These are phyloP conservation scores for Noctua janthe DNA, from an alignment of 2,888 invertebrate species.

Conservation along the genomic window DNA sequence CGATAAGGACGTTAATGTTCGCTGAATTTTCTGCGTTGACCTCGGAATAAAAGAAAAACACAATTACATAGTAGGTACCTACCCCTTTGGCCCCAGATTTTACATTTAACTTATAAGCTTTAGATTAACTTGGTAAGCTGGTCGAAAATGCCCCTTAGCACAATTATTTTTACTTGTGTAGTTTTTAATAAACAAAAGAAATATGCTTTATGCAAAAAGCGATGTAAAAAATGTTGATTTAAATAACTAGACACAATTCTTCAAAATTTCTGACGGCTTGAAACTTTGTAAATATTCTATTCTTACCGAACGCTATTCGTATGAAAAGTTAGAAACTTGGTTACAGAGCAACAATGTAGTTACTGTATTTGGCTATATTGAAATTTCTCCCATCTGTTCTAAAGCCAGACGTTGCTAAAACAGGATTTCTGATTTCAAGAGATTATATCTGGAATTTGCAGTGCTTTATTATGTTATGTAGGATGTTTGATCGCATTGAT, in stretches of 20 bases:
- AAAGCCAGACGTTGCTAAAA: slow-evolving; percentile 16
- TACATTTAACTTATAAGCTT: background rate
- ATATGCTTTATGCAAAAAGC: background rate
- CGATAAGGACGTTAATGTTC: slow-evolving; percentile 48
- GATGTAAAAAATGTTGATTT: background rate
- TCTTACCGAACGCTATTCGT: background rate
- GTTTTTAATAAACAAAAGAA: background rate
- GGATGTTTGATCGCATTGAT: background rate
- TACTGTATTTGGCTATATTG: slow-evolving; percentile 34
- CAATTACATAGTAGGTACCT: background rate
- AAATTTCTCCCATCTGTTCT: slow-evolving; percentile 24
- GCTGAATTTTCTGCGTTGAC: slow-evolving; percentile 12
- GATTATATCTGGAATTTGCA: background rate
- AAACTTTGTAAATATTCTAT: slow-evolving; percentile 40
- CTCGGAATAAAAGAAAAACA: slow-evolving; percentile 9
- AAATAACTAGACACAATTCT: background rate
- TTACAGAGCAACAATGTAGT: slow-evolving; percentile 39
- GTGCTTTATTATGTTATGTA: background rate
- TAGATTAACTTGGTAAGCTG: background rate
- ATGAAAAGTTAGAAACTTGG: slow-evolving; percentile 23
- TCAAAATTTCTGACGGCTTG: slow-evolving; percentile 3
- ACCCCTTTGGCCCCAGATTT: background rate
- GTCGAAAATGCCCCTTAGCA: too few species aligned
- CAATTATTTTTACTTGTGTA: background rate
- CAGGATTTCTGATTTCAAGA: slow-evolving; percentile 7